A percentile compares a stretch with the other conserved stretches of the same genome.
phyloP scores from a whole-genome alignment of 1,140 invertebrate species.

The Arion vulgaris region DNA sequence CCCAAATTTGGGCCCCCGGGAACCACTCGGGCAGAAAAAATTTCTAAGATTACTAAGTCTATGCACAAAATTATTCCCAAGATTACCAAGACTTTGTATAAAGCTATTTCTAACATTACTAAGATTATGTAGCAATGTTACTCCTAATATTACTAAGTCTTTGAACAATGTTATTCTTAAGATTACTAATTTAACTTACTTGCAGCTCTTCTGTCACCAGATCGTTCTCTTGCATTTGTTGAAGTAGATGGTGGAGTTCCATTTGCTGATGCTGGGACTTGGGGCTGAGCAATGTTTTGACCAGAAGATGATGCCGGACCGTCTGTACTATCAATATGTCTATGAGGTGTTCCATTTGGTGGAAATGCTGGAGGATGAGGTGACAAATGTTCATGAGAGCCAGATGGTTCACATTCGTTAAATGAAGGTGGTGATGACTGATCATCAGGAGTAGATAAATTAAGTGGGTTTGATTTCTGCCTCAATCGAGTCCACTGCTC shows the following conservation, averaged over 20 bases:
- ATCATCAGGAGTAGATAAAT: slow-evolving; percentile 10
- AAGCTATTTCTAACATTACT: too few species aligned
- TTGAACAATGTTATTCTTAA: too few species aligned
- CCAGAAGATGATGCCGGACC: background rate
- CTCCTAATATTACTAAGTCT: too few species aligned
- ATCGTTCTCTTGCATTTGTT: background rate
- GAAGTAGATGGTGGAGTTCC: background rate
- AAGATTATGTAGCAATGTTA: too few species aligned
- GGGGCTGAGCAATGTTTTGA: slow-evolving; percentile 9
- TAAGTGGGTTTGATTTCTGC: slow-evolving; percentile 33
- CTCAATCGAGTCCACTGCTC: slow-evolving; percentile 64
- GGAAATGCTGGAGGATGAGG: background rate
- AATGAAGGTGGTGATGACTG: slow-evolving; percentile 46
- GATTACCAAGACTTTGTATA: too few species aligned
- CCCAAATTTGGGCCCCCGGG: too few species aligned
- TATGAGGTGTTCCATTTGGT: background rate
- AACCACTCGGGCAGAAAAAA: too few species aligned
- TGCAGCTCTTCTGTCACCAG: background rate
- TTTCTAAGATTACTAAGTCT: too few species aligned
- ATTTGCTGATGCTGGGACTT: background rate
- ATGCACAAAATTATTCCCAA: too few species aligned
- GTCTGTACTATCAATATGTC: background rate
- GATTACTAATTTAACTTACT: background rate
- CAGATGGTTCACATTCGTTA: slow-evolving; percentile 13
- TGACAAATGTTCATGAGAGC: slow-evolving; percentile 1